Conservation (phyloP, 2,888 invertebrate species). For the Pteria penguin region DNA sequence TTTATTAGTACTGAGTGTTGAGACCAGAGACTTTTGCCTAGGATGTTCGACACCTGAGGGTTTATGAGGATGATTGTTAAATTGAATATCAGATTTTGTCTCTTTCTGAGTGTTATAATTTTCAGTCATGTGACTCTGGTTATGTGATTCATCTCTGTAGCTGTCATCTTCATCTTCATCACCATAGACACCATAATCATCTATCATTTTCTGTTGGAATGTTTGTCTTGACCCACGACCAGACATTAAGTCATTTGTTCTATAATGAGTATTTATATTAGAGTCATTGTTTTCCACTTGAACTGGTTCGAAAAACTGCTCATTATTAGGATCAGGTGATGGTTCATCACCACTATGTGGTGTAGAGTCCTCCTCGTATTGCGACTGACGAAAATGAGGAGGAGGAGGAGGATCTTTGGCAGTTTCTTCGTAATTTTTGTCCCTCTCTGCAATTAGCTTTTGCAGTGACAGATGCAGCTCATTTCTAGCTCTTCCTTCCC, state of each 20-base stretch:
- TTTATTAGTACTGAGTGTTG: too few relatives aligned
- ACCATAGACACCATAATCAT: slow-evolving; percentile 63
- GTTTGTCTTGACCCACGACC: too few relatives aligned
- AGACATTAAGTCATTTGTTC: too few relatives aligned
- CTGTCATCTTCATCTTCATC: slow-evolving; percentile 59
- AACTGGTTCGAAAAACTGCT: background rate
- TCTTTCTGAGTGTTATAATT: background rate
- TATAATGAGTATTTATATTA: too few relatives aligned
- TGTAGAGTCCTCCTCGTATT: background rate
- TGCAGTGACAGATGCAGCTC: slow-evolving; percentile 59
- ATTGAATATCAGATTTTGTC: background rate
- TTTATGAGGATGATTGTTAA: background rate
- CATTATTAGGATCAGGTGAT: background rate
- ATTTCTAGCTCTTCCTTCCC: slow-evolving; percentile 48
- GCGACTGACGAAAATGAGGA: background rate
- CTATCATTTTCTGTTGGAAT: slow-evolving; percentile 21
- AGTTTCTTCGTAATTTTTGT: slow-evolving; percentile 8
- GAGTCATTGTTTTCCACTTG: background rate
- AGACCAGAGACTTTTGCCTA: background rate
- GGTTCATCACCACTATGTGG: background rate
- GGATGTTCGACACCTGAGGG: background rate
- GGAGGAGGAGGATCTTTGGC: background rate
- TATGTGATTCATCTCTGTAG: background rate
- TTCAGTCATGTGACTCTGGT: background rate
- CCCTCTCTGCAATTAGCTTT: slow-evolving; percentile 53